Evolutionary conservation across 2,113 vertebrate species (phyloP).

Genomic region (Dryoscopus gambensis): DNA sequence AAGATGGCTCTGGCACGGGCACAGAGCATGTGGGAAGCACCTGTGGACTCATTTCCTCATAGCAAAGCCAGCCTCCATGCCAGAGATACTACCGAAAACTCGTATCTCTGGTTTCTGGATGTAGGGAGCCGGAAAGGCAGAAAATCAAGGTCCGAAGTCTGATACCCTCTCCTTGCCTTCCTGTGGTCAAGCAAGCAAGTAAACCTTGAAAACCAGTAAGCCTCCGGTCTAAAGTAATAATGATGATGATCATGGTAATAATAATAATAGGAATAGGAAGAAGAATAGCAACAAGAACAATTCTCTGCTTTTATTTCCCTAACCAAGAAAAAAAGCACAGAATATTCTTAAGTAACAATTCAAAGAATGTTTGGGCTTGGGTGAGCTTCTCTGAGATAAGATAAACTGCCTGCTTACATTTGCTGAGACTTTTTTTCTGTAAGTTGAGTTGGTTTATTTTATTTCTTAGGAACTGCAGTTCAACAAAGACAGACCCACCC

Average conservation of each 20-base stretch:
- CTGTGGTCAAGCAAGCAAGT: background rate
- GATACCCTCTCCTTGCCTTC: background rate
- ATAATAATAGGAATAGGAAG: background rate
- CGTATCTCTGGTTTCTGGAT: background rate
- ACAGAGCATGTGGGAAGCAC: background rate
- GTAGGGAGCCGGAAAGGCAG: background rate
- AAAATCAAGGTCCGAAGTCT: background rate
- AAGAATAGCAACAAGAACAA: background rate
- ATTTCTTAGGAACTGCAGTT: background rate
- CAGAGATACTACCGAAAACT: background rate
- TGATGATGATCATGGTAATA: accelerated
- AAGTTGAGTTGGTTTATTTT: background rate
- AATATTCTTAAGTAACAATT: background rate
- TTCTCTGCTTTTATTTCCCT: background rate
- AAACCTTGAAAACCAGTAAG: background rate
- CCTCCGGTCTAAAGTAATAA: background rate
- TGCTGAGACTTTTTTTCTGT: background rate
- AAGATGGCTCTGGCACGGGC: accelerated
- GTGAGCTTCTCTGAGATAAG: background rate
- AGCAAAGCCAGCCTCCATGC: accelerated
- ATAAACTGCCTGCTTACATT: background rate
- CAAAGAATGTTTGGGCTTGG: background rate
- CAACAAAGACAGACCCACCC: background rate
- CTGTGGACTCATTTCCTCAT: background rate
- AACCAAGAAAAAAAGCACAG: background rate